phyloP scores from a whole-genome alignment of 1,140 invertebrate species.

The Bradysia coprophila region DNA sequence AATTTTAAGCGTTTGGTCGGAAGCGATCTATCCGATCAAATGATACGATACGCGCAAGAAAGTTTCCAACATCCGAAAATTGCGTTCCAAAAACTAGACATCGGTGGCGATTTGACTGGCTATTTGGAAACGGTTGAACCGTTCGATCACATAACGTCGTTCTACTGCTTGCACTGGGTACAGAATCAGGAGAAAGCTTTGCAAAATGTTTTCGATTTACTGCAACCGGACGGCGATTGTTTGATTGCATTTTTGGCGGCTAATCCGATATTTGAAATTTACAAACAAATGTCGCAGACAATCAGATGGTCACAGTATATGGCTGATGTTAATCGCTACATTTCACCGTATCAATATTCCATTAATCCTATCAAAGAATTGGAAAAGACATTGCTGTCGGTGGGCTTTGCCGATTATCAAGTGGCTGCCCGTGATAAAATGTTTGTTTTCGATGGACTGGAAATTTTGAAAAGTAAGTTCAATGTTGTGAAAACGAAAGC shows the following conservation, averaged over 20 bases:
- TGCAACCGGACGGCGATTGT: slow-evolving; percentile 43
- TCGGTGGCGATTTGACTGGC: slow-evolving; percentile 24
- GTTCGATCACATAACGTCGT: slow-evolving; percentile 57
- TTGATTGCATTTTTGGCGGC: slow-evolving; percentile 47
- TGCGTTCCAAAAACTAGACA: slow-evolving; percentile 30
- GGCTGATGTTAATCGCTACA: slow-evolving; percentile 38
- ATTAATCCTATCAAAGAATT: slow-evolving; percentile 40
- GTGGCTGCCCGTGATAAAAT: slow-evolving; percentile 40
- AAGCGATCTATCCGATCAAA: slow-evolving; percentile 46
- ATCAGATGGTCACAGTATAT: slow-evolving; percentile 45
- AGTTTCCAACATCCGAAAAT: background rate
- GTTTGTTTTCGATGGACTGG: slow-evolving; percentile 40
- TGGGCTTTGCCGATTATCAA: slow-evolving; percentile 43
- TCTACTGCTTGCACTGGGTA: slow-evolving; percentile 71
- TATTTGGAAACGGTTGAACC: slow-evolving; percentile 16
- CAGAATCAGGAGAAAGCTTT: slow-evolving; percentile 44
- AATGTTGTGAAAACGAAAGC: background rate
- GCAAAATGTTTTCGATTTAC: slow-evolving; percentile 40
- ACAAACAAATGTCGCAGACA: slow-evolving; percentile 33
- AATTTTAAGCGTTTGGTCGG: slow-evolving; percentile 30
- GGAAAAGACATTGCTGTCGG: slow-evolving; percentile 33
- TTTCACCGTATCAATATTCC: slow-evolving; percentile 43
- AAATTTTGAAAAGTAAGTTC: slow-evolving; percentile 34
- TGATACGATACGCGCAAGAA: slow-evolving; percentile 40
- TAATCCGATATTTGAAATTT: slow-evolving; percentile 53